Percentiles rank a stretch among this genome's conserved stretches.
Evolutionary conservation across 2,888 invertebrate species (phyloP).

Genomic region (Rhopalosiphum nymphaeae): DNA sequence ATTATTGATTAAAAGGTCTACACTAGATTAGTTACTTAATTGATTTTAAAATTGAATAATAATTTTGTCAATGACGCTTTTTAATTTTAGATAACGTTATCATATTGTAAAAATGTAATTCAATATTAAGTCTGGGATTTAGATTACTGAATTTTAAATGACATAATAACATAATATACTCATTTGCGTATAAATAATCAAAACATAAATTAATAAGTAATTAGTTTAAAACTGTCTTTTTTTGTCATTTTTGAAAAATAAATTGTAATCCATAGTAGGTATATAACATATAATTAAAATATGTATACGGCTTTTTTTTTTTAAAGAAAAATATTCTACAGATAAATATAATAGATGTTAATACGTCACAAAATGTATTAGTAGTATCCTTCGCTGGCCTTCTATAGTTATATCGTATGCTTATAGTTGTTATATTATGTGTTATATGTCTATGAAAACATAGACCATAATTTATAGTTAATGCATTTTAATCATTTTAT

Average conservation of each 20-base stretch:
- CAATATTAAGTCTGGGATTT: slow-evolving; percentile 4
- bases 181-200: background rate
- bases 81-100: background rate
- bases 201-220: background rate
- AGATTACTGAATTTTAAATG: background rate
- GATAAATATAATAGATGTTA: background rate
- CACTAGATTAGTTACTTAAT: background rate
- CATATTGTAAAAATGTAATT: background rate
- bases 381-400: background rate
- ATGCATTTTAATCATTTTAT: too few species aligned
- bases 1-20: background rate
- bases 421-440: too few species aligned
- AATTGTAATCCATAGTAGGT: background rate
- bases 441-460: background rate
- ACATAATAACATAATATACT: background rate
- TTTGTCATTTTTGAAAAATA: background rate
- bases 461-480: background rate
- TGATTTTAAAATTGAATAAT: background rate
- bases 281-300: background rate
- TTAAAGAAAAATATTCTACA: background rate
- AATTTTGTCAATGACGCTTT: background rate
- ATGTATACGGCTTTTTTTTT: background rate
- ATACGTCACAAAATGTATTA: background rate
- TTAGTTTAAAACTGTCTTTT: background rate
- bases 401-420: background rate